Evolutionary conservation across 2,888 invertebrate genomes (phyloP).

Genomic region (Cryptus armator): DNA sequence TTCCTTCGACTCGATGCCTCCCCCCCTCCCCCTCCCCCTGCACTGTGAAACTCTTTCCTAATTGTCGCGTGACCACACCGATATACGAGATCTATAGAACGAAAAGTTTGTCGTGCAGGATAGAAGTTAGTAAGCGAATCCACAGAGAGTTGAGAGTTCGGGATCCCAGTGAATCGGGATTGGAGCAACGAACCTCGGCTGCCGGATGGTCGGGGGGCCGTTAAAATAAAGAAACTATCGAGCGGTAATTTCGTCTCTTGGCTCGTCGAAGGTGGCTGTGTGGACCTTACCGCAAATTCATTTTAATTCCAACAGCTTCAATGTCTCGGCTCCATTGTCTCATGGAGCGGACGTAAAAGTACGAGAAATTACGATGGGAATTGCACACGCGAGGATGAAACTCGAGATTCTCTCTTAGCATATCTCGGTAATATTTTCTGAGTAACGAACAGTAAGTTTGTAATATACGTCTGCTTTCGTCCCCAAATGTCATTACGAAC

Average conservation of each 20-base stretch:
- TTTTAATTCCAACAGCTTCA: constrained; percentile 33
- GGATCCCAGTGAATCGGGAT: constrained; percentile 38
- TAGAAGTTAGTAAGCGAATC: constrained; percentile 54
- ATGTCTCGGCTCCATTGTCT: constrained; percentile 28
- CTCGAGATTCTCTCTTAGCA: not conserved
- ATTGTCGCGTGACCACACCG: constrained; percentile 48
- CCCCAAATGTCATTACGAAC: too few relatives aligned
- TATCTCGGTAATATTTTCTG: not conserved
- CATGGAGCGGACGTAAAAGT: constrained; percentile 4
- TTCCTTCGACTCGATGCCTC: constrained; percentile 5
- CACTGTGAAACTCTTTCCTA: constrained; percentile 47
- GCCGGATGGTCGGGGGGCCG: not conserved
- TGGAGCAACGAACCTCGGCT: constrained; percentile 39
- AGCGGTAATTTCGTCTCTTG: constrained; percentile 62
- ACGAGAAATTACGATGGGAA: not conserved
- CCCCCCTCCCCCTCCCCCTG: constrained; percentile 1
- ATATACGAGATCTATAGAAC: constrained; percentile 13
- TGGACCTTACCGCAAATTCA: constrained; percentile 37
- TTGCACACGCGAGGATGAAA: constrained; percentile 5
- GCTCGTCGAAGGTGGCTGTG: not conserved
- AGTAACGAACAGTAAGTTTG: not conserved
- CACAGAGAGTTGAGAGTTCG: constrained; percentile 50
- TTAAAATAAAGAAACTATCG: constrained; percentile 62
- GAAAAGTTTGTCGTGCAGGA: constrained; percentile 55
- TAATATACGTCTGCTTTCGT: too few relatives aligned